phyloP scores from a whole-genome alignment of 2,888 invertebrate species.

The Cantharis rustica region DNA sequence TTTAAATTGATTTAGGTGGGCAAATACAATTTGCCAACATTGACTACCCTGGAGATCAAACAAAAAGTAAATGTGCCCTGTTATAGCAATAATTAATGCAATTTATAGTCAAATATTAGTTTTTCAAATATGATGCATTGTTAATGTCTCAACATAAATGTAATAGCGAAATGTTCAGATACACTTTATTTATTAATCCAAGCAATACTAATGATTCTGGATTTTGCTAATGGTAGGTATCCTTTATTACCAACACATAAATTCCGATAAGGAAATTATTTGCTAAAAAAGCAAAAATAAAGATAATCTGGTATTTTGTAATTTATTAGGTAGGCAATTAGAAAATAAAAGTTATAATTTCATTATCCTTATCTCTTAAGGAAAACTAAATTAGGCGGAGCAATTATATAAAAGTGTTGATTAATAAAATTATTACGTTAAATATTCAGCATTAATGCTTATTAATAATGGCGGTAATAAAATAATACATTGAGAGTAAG shows the following conservation, averaged over 20 bases:
- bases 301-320: background rate
- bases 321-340: background rate
- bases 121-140: background rate
- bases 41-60: background rate
- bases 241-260: background rate
- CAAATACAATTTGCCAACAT: background rate
- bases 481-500: too few species aligned
- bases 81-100: background rate
- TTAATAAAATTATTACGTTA: background rate
- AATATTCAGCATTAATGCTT: too few species aligned
- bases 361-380: background rate
- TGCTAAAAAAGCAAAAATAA: background rate
- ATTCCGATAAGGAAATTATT: background rate
- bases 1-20: background rate
- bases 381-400: background rate
- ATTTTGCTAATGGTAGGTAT: background rate
- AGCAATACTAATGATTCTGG: background rate
- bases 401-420: background rate
- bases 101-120: background rate
- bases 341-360: background rate
- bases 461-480: too few species aligned
- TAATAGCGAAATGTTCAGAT: background rate
- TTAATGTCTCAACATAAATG: background rate
- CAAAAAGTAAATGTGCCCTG: background rate
- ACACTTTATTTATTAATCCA: background rate